A percentile compares a stretch with the other conserved stretches of the same genome.
Evolutionary conservation across 2,113 vertebrate species (phyloP).

Genomic region (Epinephelus fuscoguttatus): DNA sequence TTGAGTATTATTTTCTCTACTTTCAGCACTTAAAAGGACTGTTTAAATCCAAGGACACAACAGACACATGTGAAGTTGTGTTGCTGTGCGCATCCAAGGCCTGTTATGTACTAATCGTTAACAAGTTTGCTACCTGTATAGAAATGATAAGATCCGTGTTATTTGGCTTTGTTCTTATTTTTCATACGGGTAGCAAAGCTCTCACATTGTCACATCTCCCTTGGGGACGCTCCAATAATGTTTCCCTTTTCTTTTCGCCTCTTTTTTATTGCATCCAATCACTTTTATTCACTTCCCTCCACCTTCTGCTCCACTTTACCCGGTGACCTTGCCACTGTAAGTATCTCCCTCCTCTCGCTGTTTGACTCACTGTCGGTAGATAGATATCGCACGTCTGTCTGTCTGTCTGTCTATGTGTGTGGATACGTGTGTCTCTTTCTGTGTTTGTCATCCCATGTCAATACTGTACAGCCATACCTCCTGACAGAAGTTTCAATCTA

Average conservation of each 20-base stretch:
- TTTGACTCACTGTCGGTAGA: constrained; percentile 49
- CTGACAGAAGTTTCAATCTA: constrained; percentile 21
- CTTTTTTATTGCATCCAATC: constrained; percentile 76
- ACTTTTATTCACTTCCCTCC: constrained; percentile 76
- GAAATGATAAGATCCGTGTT: neutral
- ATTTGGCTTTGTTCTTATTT: neutral
- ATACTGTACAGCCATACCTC: neutral
- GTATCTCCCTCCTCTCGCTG: constrained; percentile 72
- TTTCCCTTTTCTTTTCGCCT: constrained; percentile 75
- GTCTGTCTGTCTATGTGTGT: constrained; percentile 20
- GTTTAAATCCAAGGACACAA: constrained; percentile 33
- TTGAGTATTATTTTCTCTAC: constrained; percentile 43
- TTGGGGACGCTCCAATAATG: constrained; percentile 64
- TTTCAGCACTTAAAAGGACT: constrained; percentile 46
- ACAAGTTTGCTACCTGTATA: constrained; percentile 48
- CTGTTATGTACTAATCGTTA: constrained; percentile 72
- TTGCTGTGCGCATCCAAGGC: constrained; percentile 40
- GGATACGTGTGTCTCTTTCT: constrained; percentile 18
- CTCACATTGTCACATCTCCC: constrained; percentile 47
- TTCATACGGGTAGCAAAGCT: constrained; percentile 51
- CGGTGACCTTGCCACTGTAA: constrained; percentile 79
- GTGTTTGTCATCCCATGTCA: constrained; percentile 29
- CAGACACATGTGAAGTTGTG: constrained; percentile 17
- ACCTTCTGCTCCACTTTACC: constrained; percentile 74
- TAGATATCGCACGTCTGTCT: constrained; percentile 30